Conservation (phyloP, 2,888 invertebrate genomes). For the Meteorus cinctellus region DNA sequence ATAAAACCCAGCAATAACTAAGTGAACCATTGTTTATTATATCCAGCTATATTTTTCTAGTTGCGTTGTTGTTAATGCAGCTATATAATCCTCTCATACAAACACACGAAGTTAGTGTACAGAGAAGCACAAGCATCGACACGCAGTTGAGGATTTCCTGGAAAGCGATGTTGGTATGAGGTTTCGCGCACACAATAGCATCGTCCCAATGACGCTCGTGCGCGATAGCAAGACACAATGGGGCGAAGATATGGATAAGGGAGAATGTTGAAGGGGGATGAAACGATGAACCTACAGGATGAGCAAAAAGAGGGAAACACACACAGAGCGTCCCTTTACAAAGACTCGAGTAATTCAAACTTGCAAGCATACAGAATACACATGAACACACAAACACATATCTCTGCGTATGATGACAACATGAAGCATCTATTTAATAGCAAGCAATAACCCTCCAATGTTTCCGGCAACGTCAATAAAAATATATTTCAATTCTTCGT, state of each 20-base stretch:
- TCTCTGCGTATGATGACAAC: neutral
- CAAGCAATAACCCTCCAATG: conserved; percentile 11
- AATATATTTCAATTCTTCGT: conserved; percentile 20
- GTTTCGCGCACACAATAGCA: conserved; percentile 36
- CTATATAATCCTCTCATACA: neutral
- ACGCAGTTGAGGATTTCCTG: conserved; percentile 29
- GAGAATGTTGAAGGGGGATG: conserved; percentile 19
- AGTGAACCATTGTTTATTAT: too few species aligned
- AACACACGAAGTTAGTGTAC: neutral
- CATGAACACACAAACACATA: neutral
- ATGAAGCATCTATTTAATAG: conserved; percentile 7
- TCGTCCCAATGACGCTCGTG: conserved; percentile 33
- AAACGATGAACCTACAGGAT: conserved; percentile 18
- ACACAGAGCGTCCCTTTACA: conserved; percentile 9
- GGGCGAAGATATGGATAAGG: conserved; percentile 34
- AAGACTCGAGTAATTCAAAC: conserved; percentile 18
- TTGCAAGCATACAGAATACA: neutral
- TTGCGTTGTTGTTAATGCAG: conserved; percentile 1
- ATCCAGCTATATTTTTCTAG: neutral
- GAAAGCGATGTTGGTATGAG: conserved; percentile 7
- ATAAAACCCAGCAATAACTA: too few species aligned
- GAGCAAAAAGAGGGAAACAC: conserved; percentile 4
- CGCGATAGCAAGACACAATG: conserved; percentile 35
- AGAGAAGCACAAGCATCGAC: conserved; percentile 17
- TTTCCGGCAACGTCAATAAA: neutral